Conservation (phyloP, 2,113 vertebrate species). For the Pangasianodon hypophthalmus region DNA sequence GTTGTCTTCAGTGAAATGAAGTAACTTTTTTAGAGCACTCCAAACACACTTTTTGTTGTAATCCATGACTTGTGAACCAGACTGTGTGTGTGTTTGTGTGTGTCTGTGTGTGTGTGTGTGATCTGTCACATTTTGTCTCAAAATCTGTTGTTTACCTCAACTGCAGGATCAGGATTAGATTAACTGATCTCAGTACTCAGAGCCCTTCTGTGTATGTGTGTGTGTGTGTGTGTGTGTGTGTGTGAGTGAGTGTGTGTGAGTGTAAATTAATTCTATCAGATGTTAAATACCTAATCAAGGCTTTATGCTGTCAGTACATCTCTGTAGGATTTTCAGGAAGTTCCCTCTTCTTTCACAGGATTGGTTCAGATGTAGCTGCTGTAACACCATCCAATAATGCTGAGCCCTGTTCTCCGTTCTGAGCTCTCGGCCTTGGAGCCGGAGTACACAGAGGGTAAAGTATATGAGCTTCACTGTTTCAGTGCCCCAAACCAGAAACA, state of each 20-base stretch:
- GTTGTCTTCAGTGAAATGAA: not conserved
- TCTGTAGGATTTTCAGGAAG: not conserved
- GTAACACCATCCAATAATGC: slow-evolving; percentile 46
- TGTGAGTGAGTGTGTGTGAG: not conserved
- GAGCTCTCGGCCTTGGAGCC: slow-evolving; percentile 54
- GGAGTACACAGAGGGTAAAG: slow-evolving; percentile 55
- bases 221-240: not conserved
- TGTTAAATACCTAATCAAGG: not conserved
- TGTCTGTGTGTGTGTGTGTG: not conserved
- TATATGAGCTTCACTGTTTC: not conserved
- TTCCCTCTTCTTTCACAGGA: slow-evolving; percentile 40
- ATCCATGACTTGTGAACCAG: not conserved
- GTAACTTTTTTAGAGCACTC: not conserved
- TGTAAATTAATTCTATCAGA: not conserved
- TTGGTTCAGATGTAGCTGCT: slow-evolving; percentile 49
- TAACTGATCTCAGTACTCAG: slow-evolving; percentile 8
- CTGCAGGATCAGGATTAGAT: slow-evolving; percentile 23
- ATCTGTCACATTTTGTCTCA: slow-evolving; percentile 2
- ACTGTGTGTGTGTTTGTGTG: not conserved
- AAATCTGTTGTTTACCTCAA: slow-evolving; percentile 32
- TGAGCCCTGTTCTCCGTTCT: slow-evolving; percentile 56
- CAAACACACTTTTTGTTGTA: slow-evolving; percentile 5
- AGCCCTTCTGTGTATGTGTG: not conserved
- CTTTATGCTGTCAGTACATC: not conserved
- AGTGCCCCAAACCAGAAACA: not conserved